Conservation (phyloP, 2,797 vertebrate species). For the Coregonus sp. region DNA sequence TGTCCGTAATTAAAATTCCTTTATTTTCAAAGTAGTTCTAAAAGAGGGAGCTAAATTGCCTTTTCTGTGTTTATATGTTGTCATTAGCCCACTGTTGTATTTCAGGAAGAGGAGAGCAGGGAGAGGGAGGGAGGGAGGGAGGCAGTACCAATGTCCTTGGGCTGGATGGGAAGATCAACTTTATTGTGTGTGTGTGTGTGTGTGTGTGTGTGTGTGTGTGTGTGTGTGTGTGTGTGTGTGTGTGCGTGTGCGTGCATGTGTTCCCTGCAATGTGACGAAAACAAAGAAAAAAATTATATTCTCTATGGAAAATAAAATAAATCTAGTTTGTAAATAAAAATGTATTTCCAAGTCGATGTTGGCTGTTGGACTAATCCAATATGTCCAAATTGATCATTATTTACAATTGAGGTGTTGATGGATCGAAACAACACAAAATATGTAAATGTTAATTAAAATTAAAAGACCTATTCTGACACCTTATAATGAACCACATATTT, state of each 20-base stretch:
- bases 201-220: conserved; percentile 36
- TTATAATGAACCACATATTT: conserved; percentile 68
- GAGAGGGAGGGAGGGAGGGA: too few relatives aligned
- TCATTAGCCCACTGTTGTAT: conserved; percentile 74
- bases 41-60: conserved; percentile 82
- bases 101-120: conserved; percentile 61
- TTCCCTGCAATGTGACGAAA: conserved; percentile 37
- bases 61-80: conserved; percentile 78
- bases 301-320: background rate
- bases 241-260: conserved; percentile 16
- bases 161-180: conserved; percentile 75
- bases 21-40: conserved; percentile 86
- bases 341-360: conserved; percentile 27
- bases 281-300: background rate
- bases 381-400: conserved; percentile 70
- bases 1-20: conserved; percentile 85
- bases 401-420: conserved; percentile 72
- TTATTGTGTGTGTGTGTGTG: conserved; percentile 59
- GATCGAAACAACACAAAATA: conserved; percentile 57
- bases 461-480: conserved; percentile 72
- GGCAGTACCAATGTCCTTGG: conserved; percentile 74
- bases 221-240: conserved; percentile 23
- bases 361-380: conserved; percentile 56
- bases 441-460: conserved; percentile 62
- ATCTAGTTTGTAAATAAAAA: conserved; percentile 32